Base-by-base conservation (phyloP, 2,888 invertebrate species). In the Drosophila formosana region DNA sequence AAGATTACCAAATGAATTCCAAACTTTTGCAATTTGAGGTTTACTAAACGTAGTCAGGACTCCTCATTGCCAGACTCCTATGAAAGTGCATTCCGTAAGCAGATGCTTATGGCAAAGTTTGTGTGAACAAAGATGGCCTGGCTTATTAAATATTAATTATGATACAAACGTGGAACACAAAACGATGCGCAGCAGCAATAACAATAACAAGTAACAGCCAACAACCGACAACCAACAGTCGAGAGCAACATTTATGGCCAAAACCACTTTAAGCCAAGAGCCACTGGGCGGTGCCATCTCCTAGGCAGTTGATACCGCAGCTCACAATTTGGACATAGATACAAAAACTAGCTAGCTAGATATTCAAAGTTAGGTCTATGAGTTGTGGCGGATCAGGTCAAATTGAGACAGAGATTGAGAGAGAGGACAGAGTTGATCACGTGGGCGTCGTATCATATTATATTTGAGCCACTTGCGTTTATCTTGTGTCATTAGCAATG, bases 131-230 rank as follows among this genome's bases (percentile, higher is more conserved):
- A 52, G 74, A 52, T 63, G 72, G 74, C 55, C 70, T 65, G 57
- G 72, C 85, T 87, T 89, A 88, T 89, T 87, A 86, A 86, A 89
- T 89, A 86, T 86, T 86, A 89, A 89, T 89, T 89, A 80, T 78
- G 80, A 67, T 66, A 66, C 65, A 50, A 62, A 69, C 56, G 51
- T 46, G 28, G 49, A 74, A 34, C 60, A 72, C 43, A 51, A 62
- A 46, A 45, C 55, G 58, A 43, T 56, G 72, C 80, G 78, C 65
- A 75, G 50, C 68, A 84, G 60, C 64, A 82, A 72, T 51, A 71
- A 66, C 65, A 76, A 58, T 57, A 61, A 56, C 49, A 68, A 56
- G 50, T 18, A 53, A 49, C 45, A 25, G n/a, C 26, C 51, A 50
- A 64, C 23, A 47, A n/a, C 7, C 25, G 6, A 32, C 62, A 45